Base-by-base conservation (phyloP, 2,113 vertebrate species). In the Herpetotheres cachinnans region DNA sequence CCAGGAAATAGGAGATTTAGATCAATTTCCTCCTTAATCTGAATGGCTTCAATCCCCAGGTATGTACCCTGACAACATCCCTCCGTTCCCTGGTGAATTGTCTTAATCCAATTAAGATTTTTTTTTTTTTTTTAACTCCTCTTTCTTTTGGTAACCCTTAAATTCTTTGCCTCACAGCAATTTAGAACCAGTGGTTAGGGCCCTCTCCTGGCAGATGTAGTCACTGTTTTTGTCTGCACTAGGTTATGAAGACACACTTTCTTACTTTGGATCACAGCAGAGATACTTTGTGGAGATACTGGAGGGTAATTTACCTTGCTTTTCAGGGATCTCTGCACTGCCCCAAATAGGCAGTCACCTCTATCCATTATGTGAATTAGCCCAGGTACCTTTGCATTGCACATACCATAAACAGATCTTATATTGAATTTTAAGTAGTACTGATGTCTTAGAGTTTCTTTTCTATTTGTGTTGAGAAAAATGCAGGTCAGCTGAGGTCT, bases 1-100 rank as follows among this genome's bases (percentile, higher is more conserved):
- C 52, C 89, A 94, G 95, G 95, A 96, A 96, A 96, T 79, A 79
- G 87, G 81, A 94, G 87, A 87, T 91, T 91, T 90, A 91, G 44
- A 79, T 90, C 47, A 24, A 79, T 84, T 95, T 96, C 70, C 89
- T 96, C 65, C 70, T 93, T 94, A 89, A 71, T 78, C 69, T 36
- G 61, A 82, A 92, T 94, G 81, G 73, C 72, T 96, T 91, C 86
- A 94, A 36, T 93, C 84, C 73, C 46, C 52, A 84, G 73, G 77
- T 93, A 93, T 82, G 89, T 69, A 89, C 56, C 44, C 38, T 38
- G 78, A 71, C 87, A 87, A 76, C 70, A 59, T 65, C 87, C 78
- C 42, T 62, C 58, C 50, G 6, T 92, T 83, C 46, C 12, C 65
- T 84, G 77, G 13, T 69, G 40, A 86, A 69, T 27, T 47, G 19